Conservation (phyloP, 2,797 vertebrate species). For the Paguma larvata region DNA sequence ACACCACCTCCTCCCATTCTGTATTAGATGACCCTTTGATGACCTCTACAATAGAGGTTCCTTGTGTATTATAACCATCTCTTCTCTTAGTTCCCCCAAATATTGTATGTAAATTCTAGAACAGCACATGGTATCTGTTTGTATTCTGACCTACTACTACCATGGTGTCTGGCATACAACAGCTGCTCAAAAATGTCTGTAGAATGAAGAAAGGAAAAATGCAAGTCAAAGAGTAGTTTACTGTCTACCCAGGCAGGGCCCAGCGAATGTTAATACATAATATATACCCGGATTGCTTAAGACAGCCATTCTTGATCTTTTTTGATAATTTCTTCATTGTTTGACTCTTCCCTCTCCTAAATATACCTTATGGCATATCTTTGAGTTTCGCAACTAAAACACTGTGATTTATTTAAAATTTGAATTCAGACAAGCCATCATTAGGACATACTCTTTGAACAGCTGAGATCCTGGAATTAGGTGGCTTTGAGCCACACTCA, state of each 20-base stretch:
- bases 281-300: not conserved
- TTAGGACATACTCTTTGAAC: not conserved
- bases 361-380: not conserved
- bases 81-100: not conserved
- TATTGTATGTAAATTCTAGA: not conserved
- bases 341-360: not conserved
- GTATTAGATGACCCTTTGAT: not conserved
- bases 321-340: constrained; percentile 3
- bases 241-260: not conserved
- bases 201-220: not conserved
- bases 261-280: not conserved
- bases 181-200: not conserved
- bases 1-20: not conserved
- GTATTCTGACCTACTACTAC: not conserved
- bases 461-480: not conserved
- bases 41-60: not conserved
- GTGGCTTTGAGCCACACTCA: not conserved
- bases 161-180: not conserved
- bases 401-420: not conserved
- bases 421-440: not conserved
- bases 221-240: not conserved
- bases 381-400: constrained; percentile 25
- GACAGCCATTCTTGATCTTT: not conserved
- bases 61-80: not conserved
- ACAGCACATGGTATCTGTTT: not conserved